Conservation (phyloP, 1,140 invertebrate species). For the Diabrotica virgifera region DNA sequence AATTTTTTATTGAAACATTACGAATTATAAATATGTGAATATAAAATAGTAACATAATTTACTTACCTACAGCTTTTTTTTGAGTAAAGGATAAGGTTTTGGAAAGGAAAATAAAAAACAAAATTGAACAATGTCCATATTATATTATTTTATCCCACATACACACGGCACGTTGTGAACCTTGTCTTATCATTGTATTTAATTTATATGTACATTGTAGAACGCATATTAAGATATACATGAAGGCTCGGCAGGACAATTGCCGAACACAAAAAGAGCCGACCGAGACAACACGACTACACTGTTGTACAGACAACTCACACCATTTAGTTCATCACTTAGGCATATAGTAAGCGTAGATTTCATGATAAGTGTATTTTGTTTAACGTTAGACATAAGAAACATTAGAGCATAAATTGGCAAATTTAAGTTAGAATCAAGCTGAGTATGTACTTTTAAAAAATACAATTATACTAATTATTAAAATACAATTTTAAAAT, state of each 20-base stretch:
- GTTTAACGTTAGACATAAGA: too few relatives aligned
- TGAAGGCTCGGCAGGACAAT: conserved; percentile 40
- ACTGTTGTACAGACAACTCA: too few relatives aligned
- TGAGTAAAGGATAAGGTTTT: background rate
- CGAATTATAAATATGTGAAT: background rate
- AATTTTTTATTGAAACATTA: background rate
- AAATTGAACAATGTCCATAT: conserved; percentile 77
- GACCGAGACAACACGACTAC: background rate
- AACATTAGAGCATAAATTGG: too few relatives aligned
- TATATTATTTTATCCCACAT: conserved; percentile 76
- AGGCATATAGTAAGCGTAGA: too few relatives aligned
- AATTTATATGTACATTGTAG: conserved; percentile 66
- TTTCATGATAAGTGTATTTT: too few relatives aligned
- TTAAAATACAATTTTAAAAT: too few relatives aligned
- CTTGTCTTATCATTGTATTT: conserved; percentile 64
- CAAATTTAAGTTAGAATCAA: too few relatives aligned
- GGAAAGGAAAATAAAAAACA: conserved; percentile 25
- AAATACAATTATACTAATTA: too few relatives aligned
- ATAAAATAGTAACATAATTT: background rate
- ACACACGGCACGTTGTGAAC: conserved; percentile 83
- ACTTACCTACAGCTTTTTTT: background rate
- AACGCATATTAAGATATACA: conserved; percentile 66
- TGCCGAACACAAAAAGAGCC: conserved; percentile 31
- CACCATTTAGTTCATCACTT: too few relatives aligned
- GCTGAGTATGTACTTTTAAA: too few relatives aligned